phyloP scores from a whole-genome alignment of 2,113 vertebrate species.

The Glaucomys volans region DNA sequence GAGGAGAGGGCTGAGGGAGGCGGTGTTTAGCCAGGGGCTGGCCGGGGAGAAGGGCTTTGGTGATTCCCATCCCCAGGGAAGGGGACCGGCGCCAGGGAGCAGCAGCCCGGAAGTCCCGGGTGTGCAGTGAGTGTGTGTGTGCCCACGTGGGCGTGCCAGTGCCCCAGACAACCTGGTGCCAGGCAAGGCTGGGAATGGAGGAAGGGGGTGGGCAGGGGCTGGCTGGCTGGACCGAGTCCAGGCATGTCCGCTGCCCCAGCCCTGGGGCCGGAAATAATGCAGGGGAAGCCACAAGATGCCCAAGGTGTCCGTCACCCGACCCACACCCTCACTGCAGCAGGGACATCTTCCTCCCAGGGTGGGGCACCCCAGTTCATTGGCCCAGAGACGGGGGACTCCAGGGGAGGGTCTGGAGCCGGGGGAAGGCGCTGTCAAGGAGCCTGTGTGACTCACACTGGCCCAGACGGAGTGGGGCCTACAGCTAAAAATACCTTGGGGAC shows the following conservation, averaged over 20 bases:
- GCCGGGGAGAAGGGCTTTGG: fast-evolving
- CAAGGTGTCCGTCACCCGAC: not conserved
- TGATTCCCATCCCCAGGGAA: not conserved
- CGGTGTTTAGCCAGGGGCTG: fast-evolving
- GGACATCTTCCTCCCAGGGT: not conserved
- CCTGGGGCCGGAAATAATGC: not conserved
- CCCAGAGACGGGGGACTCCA: not conserved
- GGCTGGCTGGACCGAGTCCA: fast-evolving
- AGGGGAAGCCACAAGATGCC: not conserved
- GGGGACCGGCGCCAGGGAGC: not conserved
- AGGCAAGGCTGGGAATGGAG: not conserved
- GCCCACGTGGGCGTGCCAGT: fast-evolving
- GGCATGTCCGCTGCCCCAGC: not conserved
- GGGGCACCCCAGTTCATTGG: not conserved
- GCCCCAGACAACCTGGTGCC: not conserved
- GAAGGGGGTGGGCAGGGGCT: not conserved
- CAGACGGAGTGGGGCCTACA: not conserved
- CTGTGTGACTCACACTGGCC: conserved; percentile 64
- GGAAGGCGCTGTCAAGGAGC: not conserved
- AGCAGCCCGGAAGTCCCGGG: not conserved
- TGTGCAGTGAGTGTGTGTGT: fast-evolving
- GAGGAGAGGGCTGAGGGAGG: not conserved
- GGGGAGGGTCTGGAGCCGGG: not conserved
- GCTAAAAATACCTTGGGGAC: conserved; percentile 64
- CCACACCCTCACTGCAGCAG: not conserved